phyloP scores from a whole-genome alignment of 1,140 invertebrate species.

The Solenopsis invicta region DNA sequence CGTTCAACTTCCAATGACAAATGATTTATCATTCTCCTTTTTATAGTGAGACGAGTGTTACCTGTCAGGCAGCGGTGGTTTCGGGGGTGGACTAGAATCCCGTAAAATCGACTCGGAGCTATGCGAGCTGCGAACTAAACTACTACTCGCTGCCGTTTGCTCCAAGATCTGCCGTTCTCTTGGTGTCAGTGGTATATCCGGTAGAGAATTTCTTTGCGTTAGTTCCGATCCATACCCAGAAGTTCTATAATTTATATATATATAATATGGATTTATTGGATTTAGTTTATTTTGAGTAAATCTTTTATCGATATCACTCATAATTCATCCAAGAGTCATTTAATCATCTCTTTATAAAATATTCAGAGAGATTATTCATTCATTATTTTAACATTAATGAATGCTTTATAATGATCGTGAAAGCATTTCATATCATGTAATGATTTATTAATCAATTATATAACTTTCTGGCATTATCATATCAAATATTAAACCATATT shows the following conservation, averaged over 20 bases:
- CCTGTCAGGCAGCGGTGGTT: conserved; percentile 94
- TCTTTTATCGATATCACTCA: neutral
- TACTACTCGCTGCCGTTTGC: conserved; percentile 87
- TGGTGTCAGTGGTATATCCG: conserved; percentile 94
- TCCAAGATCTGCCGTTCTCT: conserved; percentile 91
- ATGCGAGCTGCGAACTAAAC: conserved; percentile 90
- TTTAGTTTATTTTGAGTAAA: neutral
- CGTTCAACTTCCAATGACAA: conserved; percentile 26
- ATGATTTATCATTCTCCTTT: conserved; percentile 10
- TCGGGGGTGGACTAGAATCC: conserved; percentile 92
- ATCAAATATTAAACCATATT: conserved; percentile 1
- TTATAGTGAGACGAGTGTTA: conserved; percentile 79
- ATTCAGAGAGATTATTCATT: neutral
- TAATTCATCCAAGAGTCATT: neutral
- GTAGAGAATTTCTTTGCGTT: conserved; percentile 90
- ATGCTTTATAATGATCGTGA: neutral
- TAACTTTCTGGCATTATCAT: neutral
- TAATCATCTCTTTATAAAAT: neutral
- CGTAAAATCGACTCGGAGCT: conserved; percentile 92
- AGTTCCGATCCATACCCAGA: conserved; percentile 85
- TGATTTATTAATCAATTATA: neutral
- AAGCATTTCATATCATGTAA: conserved; percentile 9
- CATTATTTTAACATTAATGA: neutral
- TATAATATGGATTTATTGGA: neutral
- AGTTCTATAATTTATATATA: conserved; percentile 76